Conservation (phyloP, 2,113 vertebrate genomes). For the Phrynosoma platyrhinos region DNA sequence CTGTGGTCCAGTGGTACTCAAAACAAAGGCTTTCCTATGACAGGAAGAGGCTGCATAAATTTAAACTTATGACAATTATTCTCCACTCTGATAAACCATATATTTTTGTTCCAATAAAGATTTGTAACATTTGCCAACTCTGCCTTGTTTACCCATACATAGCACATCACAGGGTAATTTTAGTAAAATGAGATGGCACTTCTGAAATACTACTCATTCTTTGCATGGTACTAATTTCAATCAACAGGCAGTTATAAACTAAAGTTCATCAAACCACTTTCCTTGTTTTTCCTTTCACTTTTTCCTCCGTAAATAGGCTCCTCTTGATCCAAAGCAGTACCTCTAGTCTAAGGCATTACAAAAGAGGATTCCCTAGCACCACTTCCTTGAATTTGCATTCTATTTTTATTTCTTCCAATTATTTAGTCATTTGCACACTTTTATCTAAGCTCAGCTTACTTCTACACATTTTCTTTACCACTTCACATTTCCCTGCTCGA, state of each 20-base stretch:
- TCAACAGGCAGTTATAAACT: neutral
- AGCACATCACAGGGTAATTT: neutral
- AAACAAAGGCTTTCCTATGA: neutral
- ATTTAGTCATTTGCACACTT: neutral
- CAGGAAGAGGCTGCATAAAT: neutral
- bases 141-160: neutral
- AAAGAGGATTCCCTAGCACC: too few relatives aligned
- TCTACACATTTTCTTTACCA: neutral
- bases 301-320: too few relatives aligned
- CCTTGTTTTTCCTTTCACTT: too few relatives aligned
- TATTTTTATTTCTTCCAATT: neutral
- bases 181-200: neutral
- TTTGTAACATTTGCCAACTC: neutral
- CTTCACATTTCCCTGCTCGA: neutral
- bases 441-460: neutral
- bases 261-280: too few relatives aligned
- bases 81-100: neutral
- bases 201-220: neutral
- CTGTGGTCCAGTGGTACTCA: neutral
- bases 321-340: too few relatives aligned
- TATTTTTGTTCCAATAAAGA: neutral
- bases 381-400: neutral
- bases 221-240: neutral
- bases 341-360: too few relatives aligned
- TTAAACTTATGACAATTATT: neutral